These are phyloP conservation scores for Gracilinanus agilis DNA, from an alignment of 2,113 vertebrate genomes.

Conservation along the genomic window DNA sequence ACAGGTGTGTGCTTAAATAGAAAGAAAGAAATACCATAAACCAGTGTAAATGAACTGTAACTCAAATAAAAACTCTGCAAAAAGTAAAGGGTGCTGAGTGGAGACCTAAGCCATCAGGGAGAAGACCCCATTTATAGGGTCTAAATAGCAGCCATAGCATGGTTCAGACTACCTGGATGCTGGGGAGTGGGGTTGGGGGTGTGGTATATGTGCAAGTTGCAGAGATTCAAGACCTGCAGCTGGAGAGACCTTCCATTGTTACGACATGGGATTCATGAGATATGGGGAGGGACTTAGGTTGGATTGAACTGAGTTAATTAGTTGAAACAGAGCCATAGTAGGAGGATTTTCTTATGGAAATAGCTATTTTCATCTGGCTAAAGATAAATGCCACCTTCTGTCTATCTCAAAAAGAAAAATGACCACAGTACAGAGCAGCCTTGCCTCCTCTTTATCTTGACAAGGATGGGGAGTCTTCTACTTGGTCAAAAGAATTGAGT, in stretches of 20 bases:
- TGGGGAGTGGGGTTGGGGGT: not conserved
- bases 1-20: constrained; percentile 33
- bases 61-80: constrained; percentile 58
- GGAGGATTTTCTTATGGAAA: constrained; percentile 60
- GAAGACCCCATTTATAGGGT: constrained; percentile 38
- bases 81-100: constrained; percentile 27
- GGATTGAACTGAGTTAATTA: constrained; percentile 42
- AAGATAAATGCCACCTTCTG: not conserved
- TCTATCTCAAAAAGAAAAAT: constrained; percentile 47
- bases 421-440: constrained; percentile 42
- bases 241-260: constrained; percentile 41
- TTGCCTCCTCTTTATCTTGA: constrained; percentile 54
- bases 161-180: not conserved
- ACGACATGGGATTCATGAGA: not conserved
- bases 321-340: constrained; percentile 24
- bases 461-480: constrained; percentile 48
- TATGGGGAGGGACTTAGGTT: constrained; percentile 54
- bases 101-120: constrained; percentile 41
- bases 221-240: not conserved
- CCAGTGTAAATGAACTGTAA: constrained; percentile 47
- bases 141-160: not conserved
- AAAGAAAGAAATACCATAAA: constrained; percentile 53
- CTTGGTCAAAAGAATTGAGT: constrained; percentile 16
- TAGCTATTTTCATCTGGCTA: constrained; percentile 48
- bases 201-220: not conserved